Evolutionary conservation across 2,113 vertebrate species (phyloP).

Genomic region (Cyanistes caeruleus): DNA sequence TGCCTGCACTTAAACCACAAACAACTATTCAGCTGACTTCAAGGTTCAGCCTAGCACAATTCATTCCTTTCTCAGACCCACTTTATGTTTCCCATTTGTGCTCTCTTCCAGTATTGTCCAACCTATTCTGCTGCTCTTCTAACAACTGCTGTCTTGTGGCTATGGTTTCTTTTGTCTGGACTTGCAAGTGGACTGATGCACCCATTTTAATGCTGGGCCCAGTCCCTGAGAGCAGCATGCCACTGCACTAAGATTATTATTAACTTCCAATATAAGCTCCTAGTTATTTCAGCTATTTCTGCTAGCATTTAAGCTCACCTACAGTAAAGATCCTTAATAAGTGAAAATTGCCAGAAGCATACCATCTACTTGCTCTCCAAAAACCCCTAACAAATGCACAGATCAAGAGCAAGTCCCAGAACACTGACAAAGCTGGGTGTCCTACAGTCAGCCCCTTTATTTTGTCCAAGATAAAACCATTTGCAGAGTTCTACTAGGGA

Average conservation of each 20-base stretch:
- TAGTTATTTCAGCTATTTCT: not conserved
- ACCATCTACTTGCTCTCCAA: not conserved
- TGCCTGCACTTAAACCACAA: accelerated
- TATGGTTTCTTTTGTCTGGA: not conserved
- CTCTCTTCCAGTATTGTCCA: not conserved
- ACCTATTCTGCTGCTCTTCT: not conserved
- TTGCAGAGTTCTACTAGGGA: not conserved
- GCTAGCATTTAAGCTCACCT: not conserved
- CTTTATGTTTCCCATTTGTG: not conserved
- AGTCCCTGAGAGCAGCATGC: accelerated
- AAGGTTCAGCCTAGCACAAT: not conserved
- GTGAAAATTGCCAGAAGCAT: not conserved
- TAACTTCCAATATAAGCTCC: not conserved
- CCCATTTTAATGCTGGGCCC: not conserved
- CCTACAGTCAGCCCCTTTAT: not conserved
- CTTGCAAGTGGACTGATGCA: not conserved
- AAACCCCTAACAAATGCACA: not conserved
- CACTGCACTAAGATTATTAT: not conserved
- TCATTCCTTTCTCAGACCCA: not conserved
- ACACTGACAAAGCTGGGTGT: not conserved
- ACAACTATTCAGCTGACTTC: not conserved
- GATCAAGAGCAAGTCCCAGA: not conserved
- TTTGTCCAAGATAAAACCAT: not conserved
- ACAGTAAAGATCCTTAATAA: not conserved
- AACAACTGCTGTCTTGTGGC: not conserved